Base-by-base conservation (phyloP, 2,797 vertebrate species). In the Rhinatrema bivittatum region DNA sequence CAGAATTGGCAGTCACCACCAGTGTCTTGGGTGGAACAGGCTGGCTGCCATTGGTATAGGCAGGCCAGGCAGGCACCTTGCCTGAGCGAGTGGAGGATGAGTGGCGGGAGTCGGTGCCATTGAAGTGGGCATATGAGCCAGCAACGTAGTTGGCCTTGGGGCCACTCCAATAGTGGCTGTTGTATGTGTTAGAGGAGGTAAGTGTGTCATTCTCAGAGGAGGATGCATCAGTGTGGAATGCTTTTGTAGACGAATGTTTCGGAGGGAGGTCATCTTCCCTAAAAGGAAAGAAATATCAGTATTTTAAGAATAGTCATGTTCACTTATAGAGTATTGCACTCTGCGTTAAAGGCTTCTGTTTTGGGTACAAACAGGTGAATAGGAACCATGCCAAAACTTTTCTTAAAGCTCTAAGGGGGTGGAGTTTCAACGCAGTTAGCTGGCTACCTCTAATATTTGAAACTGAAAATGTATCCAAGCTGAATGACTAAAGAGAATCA, bases 231-330 rank as follows among this genome's bases (percentile, higher is more conserved):
- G 88, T 86, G 0, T 95, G 93, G 72, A 97, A 96, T 7, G 88
- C 93, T 76, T 98, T 98, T 32, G 83, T 68, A 1, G 91, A 81
- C 73, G 80, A 79, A 44, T 79, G 82, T 72, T 98, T 97, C 3
- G 96, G 96, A 1, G 94, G 95, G 46, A 99, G 85, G 47, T 99
- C 96, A 4, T 99, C 96, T 64, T 99, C 94, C 76, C 96, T 99
- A 74, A 48, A 50, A 46, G 65, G 36, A 39, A 30, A 51, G 9
- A 59, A 33, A 20, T n/a, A 37, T 25, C 56, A 9, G 12, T 7
- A 5, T 3, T 18, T 19, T 17, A 7, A 36, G 13, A 25, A 20
- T 37, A 6, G 6, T 14, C 9, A 17, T 31, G 27, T 27, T 27
- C 7, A 7, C 4, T 10, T n/a, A n/a, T n/a, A n/a, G n/a, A n/a